These are phyloP conservation scores for Spilarctia lutea DNA, from an alignment of 2,888 invertebrate genomes.

Conservation along the genomic window DNA sequence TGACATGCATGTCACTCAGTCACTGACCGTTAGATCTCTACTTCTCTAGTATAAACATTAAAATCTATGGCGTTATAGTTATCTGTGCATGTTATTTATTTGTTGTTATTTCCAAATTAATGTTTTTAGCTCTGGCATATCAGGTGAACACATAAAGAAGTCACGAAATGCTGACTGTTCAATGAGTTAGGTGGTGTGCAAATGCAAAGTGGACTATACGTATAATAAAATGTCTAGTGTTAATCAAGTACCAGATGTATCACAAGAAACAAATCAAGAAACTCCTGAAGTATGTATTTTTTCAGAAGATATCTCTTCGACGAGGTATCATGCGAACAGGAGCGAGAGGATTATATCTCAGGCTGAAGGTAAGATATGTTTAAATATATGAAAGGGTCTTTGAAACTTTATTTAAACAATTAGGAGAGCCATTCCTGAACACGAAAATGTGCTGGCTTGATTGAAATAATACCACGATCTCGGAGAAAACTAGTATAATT, in stretches of 20 bases:
- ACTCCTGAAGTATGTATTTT: background rate
- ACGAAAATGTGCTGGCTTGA: too few relatives aligned
- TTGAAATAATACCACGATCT: too few relatives aligned
- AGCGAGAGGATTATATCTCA: background rate
- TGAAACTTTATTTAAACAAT: too few relatives aligned
- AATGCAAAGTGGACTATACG: background rate
- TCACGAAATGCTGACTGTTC: background rate
- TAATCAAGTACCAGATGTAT: background rate
- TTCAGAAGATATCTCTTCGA: background rate
- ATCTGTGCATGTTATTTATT: too few relatives aligned
- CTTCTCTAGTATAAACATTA: too few relatives aligned
- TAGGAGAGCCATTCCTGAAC: too few relatives aligned
- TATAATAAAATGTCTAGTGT: background rate
- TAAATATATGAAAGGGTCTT: too few relatives aligned
- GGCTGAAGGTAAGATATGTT: background rate
- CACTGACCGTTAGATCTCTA: too few relatives aligned
- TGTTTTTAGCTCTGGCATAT: background rate
- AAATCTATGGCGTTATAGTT: too few relatives aligned
- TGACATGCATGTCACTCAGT: too few relatives aligned
- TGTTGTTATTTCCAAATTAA: background rate
- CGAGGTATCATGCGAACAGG: background rate
- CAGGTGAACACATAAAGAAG: background rate
- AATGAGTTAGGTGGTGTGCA: background rate
- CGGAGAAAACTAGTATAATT: too few relatives aligned
- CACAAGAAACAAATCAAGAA: background rate